Conservation (phyloP, 2,888 invertebrate genomes). For the Ellobium chinense region DNA sequence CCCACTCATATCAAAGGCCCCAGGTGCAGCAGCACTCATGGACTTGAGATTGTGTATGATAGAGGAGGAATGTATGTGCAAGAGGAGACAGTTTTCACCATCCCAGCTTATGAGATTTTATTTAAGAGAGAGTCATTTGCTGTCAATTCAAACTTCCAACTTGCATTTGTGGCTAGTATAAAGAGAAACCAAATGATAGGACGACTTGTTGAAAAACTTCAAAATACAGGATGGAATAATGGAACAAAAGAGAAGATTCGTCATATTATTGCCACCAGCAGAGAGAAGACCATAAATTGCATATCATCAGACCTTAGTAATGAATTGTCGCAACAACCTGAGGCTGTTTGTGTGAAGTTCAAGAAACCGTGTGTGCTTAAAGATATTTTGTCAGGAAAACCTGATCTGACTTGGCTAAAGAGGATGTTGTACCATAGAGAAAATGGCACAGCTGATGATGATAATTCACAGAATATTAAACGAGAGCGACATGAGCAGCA, state of each 20-base stretch:
- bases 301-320: background rate
- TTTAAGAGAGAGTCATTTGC: background rate
- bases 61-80: conserved; percentile 71
- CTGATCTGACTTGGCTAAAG: background rate
- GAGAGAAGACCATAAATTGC: background rate
- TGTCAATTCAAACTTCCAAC: background rate
- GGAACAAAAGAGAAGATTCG: background rate
- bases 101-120: conserved; percentile 34
- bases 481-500: background rate
- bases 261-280: background rate
- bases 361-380: background rate
- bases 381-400: background rate
- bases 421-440: background rate
- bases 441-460: background rate
- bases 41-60: conserved; percentile 60
- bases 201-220: too few species aligned
- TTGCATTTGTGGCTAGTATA: background rate
- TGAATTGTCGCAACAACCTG: too few species aligned
- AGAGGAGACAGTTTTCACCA: conserved; percentile 57
- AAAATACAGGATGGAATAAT: background rate
- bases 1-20: background rate
- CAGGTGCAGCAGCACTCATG: conserved; percentile 45
- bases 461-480: background rate
- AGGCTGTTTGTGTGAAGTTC: background rate
- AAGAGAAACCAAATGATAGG: too few species aligned